Base-by-base conservation (phyloP, 2,888 invertebrate genomes). In the Amiota mariae region DNA sequence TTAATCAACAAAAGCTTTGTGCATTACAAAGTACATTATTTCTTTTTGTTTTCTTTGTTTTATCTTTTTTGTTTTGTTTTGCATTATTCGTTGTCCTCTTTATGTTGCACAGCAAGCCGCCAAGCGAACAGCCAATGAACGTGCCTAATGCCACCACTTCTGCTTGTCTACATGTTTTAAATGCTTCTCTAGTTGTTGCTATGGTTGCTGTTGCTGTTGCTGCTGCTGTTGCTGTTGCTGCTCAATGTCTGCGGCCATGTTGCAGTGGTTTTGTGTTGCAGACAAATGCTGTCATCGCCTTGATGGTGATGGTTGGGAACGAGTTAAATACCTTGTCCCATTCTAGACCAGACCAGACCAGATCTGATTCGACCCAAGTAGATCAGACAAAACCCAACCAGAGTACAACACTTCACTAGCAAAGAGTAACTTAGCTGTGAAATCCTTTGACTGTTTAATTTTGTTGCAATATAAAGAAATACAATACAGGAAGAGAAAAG, bases 381-480 rank as follows among this genome's bases (percentile, higher is more conserved):
- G 57, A 15, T 9, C 15, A 59, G 57, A 59, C 10, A 2, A 36
- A 4, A 36, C 3, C 6, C 36, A 6, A 36, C 36, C 67, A 61
- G 61, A 48, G 48, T 11, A 61, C 70, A 70, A 72, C 51, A 61
- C 76, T 71, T 71, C 72, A 18, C 46, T 59, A 20, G 71, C 71
- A 57, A 74, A 66, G 73, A 77, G 77, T 72, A 75, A 74, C 75
- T 75, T 73, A 70, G 68, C 59, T 72, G 72, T 71, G 75, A 79
- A 78, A 80, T 80, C 79, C 82, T 80, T 83, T 82, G 85, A 85
- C 81, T 78, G 75, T 85, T 83, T 81, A 83, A 85, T 83, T 79
- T 80, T 47, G n/a, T 79, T 74, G 74, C 71, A 67, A 11, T 10
- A 36, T 36, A 2, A 36, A 36, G 36, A 36, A 36, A 36, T 36